Evolutionary conservation across 2,888 invertebrate genomes (phyloP).

Genomic region (Leptopilina drosophilae): DNA sequence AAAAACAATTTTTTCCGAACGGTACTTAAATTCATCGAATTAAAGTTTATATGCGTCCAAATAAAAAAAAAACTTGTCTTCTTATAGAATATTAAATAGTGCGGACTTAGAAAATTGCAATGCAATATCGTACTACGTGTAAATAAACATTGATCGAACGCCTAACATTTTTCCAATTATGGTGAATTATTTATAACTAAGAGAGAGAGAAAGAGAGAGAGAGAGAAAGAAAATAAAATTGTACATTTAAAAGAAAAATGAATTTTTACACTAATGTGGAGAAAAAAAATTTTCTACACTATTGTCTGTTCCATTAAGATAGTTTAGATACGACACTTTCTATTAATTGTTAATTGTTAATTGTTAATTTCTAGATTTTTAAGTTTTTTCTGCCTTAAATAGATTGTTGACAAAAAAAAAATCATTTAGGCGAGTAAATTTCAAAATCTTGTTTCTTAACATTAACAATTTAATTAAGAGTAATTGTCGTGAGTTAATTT

Average conservation of each 20-base stretch:
- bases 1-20: conserved; percentile 27
- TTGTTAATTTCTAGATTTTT: no score
- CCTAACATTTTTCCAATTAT: conserved; percentile 34
- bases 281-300: background rate
- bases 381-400: no score
- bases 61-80: conserved; percentile 20
- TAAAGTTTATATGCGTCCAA: conserved; percentile 28
- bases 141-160: conserved; percentile 29
- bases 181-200: conserved; percentile 9
- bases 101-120: conserved; percentile 30
- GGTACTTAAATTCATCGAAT: conserved; percentile 37
- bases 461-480: no score
- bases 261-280: background rate
- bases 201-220: background rate
- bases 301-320: background rate
- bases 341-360: no score
- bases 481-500: background rate
- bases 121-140: conserved; percentile 36
- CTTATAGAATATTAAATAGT: conserved; percentile 27
- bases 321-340: no score
- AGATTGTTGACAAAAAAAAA: no score
- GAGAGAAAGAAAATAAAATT: background rate
- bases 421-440: no score
- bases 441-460: no score
- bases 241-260: background rate